phyloP scores from a whole-genome alignment of 2,888 invertebrate genomes.

The Tetramorium bicarinatum region DNA sequence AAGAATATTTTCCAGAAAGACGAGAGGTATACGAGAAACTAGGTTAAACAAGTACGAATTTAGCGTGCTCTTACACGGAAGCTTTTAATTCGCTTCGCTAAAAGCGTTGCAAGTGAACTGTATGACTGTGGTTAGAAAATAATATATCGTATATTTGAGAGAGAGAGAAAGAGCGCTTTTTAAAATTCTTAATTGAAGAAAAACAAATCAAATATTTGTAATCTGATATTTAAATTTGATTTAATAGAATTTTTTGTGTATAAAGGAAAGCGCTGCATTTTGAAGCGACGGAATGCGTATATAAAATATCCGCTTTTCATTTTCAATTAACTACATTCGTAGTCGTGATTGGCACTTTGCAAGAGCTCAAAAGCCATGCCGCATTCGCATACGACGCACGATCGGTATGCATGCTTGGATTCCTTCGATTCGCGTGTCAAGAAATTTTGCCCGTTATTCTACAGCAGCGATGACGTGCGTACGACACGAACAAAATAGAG shows the following conservation, averaged over 20 bases:
- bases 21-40: constrained; percentile 56
- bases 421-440: constrained; percentile 54
- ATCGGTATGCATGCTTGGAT: constrained; percentile 32
- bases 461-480: constrained; percentile 17
- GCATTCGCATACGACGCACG: constrained; percentile 50
- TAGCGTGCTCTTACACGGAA: constrained; percentile 64
- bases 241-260: constrained; percentile 3
- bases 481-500: constrained; percentile 34
- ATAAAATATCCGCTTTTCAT: constrained; percentile 45
- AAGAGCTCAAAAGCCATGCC: constrained; percentile 39
- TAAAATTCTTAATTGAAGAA: constrained; percentile 15
- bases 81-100: constrained; percentile 60
- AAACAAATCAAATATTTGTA: not conserved
- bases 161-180: constrained; percentile 2
- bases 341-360: constrained; percentile 44
- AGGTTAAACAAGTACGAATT: constrained; percentile 71
- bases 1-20: constrained; percentile 53
- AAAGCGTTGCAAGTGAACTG: constrained; percentile 37
- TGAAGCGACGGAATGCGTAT: constrained; percentile 18
- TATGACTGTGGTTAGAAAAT: not conserved
- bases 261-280: not conserved
- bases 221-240: constrained; percentile 28
- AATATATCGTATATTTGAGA: constrained; percentile 24
- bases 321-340: constrained; percentile 47
- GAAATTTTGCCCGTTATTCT: constrained; percentile 45